Conservation (phyloP, 1,140 invertebrate genomes). For the Drosophila subpulchrella region DNA sequence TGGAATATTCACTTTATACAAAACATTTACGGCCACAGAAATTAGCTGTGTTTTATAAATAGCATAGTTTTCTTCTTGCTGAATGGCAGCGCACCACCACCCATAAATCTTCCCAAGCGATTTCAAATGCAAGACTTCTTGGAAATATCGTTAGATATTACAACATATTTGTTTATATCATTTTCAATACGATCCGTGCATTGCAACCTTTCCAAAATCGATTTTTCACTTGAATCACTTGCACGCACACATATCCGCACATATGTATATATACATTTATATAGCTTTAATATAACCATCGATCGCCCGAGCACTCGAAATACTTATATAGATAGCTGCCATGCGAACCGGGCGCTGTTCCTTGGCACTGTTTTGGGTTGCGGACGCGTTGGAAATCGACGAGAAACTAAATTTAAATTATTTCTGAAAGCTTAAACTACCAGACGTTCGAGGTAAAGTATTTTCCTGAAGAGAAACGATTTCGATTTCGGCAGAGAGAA, state of each 20-base stretch:
- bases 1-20: slow-evolving; percentile 59
- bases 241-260: slow-evolving; percentile 16
- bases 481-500: neutral
- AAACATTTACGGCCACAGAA: slow-evolving; percentile 66
- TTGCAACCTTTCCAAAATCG: slow-evolving; percentile 42
- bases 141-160: slow-evolving; percentile 21
- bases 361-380: slow-evolving; percentile 53
- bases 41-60: slow-evolving; percentile 84
- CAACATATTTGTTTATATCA: slow-evolving; percentile 68
- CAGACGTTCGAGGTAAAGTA: slow-evolving; percentile 28
- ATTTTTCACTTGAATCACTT: slow-evolving; percentile 50
- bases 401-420: slow-evolving; percentile 79
- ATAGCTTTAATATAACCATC: slow-evolving; percentile 73
- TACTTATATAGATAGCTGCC: slow-evolving; percentile 70
- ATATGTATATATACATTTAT: slow-evolving; percentile 36
- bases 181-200: slow-evolving; percentile 34
- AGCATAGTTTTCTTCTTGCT: slow-evolving; percentile 71
- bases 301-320: slow-evolving; percentile 72
- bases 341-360: slow-evolving; percentile 42
- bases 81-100: slow-evolving; percentile 73
- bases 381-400: slow-evolving; percentile 76
- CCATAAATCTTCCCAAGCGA: slow-evolving; percentile 39
- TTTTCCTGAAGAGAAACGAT: slow-evolving; percentile 23
- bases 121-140: slow-evolving; percentile 61
- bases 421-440: slow-evolving; percentile 69